Evolutionary conservation across 2,797 vertebrate genomes (phyloP).

Genomic region (Coregonus suidteri): DNA sequence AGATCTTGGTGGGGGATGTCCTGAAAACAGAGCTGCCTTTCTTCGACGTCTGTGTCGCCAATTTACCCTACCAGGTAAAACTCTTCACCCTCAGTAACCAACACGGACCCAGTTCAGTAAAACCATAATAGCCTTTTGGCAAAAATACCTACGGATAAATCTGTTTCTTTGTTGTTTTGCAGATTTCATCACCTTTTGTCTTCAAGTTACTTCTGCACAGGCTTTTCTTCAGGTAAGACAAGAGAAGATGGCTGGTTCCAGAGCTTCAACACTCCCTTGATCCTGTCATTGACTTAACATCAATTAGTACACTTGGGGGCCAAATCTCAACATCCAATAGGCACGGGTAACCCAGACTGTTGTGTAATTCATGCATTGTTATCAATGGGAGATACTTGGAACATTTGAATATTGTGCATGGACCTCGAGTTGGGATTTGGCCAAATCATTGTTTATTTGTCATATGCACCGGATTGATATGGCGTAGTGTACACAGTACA

Average conservation of each 20-base stretch:
- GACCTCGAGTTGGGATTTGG: not conserved
- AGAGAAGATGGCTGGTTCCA: not conserved
- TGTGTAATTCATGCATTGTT: too few relatives aligned
- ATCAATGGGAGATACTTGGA: not conserved
- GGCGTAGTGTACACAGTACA: too few relatives aligned
- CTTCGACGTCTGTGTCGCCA: slow-evolving; percentile 95
- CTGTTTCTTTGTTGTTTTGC: slow-evolving; percentile 32
- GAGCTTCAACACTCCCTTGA: not conserved
- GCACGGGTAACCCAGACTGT: not conserved
- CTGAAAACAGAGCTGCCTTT: slow-evolving; percentile 94
- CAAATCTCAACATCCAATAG: not conserved
- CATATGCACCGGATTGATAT: not conserved
- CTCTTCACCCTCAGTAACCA: not conserved
- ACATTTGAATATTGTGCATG: not conserved
- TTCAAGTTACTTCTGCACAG: slow-evolving; percentile 96
- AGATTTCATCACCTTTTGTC: slow-evolving; percentile 98
- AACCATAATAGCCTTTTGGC: too few relatives aligned
- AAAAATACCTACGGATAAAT: not conserved
- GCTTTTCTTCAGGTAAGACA: slow-evolving; percentile 92
- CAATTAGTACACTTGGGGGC: not conserved
- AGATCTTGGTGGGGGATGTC: slow-evolving; percentile 92
- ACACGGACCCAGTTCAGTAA: not conserved
- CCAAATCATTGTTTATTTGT: not conserved
- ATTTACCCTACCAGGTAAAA: slow-evolving; percentile 94
- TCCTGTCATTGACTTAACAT: not conserved